Conservation (phyloP, 2,797 vertebrate species). For the Sebastes itinus region DNA sequence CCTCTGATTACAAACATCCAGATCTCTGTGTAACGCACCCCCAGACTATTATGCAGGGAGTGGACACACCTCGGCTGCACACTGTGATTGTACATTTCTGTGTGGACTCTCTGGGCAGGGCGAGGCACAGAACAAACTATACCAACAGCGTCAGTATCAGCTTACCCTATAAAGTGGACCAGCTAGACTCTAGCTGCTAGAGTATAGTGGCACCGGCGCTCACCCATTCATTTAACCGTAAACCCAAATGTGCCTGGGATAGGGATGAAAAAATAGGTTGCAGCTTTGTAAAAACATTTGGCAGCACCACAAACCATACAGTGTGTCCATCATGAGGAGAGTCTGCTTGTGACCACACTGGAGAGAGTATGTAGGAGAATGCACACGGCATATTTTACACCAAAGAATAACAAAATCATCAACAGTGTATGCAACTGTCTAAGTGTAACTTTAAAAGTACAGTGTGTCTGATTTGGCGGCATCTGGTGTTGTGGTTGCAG, state of each 20-base stretch:
- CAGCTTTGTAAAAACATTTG: conserved; percentile 48
- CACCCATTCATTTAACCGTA: conserved; percentile 32
- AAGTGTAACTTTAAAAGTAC: background rate
- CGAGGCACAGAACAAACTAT: conserved; percentile 53
- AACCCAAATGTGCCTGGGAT: conserved; percentile 24
- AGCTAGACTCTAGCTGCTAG: background rate
- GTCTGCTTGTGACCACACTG: conserved; percentile 21
- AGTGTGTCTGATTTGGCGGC: too few relatives aligned
- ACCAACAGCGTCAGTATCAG: conserved; percentile 56
- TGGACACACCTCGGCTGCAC: conserved; percentile 70
- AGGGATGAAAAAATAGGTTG: conserved; percentile 13
- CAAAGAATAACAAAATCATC: conserved; percentile 28
- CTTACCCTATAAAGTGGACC: conserved; percentile 43
- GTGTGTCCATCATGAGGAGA: conserved; percentile 13
- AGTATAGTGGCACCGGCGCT: conserved; percentile 14
- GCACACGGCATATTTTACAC: conserved; percentile 1
- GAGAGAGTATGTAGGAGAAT: conserved; percentile 1
- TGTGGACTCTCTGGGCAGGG: conserved; percentile 56
- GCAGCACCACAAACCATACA: conserved; percentile 35
- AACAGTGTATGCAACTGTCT: background rate
- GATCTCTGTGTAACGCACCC: conserved; percentile 61
- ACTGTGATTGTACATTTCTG: conserved; percentile 71
- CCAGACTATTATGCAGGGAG: conserved; percentile 57
- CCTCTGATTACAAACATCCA: conserved; percentile 80
- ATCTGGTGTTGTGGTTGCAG: too few relatives aligned